These are phyloP conservation scores for Enteromius treurensis DNA, from an alignment of 2,797 vertebrate species.

Conservation along the genomic window DNA sequence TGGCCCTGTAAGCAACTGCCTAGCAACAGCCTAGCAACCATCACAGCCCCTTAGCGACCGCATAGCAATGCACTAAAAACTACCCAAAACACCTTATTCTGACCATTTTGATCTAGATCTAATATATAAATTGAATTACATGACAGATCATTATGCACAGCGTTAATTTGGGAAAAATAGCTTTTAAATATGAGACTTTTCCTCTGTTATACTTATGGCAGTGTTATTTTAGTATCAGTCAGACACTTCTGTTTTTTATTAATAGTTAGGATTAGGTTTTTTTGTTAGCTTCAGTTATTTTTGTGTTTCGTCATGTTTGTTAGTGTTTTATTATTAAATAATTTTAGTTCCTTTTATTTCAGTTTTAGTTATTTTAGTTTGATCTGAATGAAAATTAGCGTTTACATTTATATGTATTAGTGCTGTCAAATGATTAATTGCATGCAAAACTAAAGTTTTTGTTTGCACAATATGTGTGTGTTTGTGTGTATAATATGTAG, in stretches of 20 bases:
- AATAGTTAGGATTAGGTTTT: background rate
- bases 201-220: background rate
- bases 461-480: no score
- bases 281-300: no score
- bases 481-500: no score
- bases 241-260: background rate
- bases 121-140: background rate
- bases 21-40: background rate
- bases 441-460: no score
- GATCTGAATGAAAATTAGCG: background rate
- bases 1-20: background rate
- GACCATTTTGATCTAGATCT: background rate
- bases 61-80: background rate
- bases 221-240: background rate
- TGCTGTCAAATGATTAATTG: no score
- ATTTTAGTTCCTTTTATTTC: no score
- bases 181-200: background rate
- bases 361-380: background rate
- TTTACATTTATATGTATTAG: background rate
- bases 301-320: no score
- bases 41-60: no score
- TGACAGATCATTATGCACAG: background rate
- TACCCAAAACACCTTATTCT: background rate
- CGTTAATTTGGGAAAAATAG: background rate
- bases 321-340: no score